phyloP scores from a whole-genome alignment of 2,113 vertebrate genomes.

The Scortum barcoo region DNA sequence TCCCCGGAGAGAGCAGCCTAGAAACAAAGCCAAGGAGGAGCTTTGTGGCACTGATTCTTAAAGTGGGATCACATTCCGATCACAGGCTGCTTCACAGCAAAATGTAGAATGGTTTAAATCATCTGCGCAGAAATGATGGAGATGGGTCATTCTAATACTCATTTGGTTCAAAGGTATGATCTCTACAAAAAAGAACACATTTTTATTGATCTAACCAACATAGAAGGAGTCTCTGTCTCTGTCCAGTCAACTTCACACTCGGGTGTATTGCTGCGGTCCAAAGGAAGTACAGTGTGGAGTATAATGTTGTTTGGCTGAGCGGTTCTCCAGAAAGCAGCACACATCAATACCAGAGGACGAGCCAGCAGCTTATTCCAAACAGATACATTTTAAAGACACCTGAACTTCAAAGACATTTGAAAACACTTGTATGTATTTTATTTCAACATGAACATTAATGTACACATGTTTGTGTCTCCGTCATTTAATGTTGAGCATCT shows the following conservation, averaged over 20 bases:
- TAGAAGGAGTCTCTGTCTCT: too few species aligned
- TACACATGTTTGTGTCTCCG: neutral
- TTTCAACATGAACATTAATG: neutral
- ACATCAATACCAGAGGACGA: too few species aligned
- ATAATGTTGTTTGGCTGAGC: too few species aligned
- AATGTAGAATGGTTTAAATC: neutral
- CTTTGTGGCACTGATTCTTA: conserved; percentile 14
- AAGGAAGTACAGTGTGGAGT: too few species aligned
- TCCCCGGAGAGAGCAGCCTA: conserved; percentile 48
- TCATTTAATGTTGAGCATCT: neutral
- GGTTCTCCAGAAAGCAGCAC: too few species aligned
- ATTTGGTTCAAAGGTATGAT: neutral
- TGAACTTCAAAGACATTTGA: too few species aligned
- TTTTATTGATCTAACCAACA: neutral
- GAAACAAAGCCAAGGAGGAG: conserved; percentile 37
- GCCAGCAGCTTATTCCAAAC: too few species aligned
- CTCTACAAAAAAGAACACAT: neutral
- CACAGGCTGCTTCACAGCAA: neutral
- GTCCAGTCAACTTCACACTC: too few species aligned
- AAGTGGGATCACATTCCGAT: conserved; percentile 18
- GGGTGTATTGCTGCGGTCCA: too few species aligned
- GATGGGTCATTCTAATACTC: too few species aligned
- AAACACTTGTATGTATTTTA: neutral
- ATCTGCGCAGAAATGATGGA: neutral
- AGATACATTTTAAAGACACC: too few species aligned